A percentile compares a stretch with the other conserved stretches of the same genome.
Evolutionary conservation across 1,140 invertebrate species (phyloP).

Genomic region (Dendroctonus ponderosae): DNA sequence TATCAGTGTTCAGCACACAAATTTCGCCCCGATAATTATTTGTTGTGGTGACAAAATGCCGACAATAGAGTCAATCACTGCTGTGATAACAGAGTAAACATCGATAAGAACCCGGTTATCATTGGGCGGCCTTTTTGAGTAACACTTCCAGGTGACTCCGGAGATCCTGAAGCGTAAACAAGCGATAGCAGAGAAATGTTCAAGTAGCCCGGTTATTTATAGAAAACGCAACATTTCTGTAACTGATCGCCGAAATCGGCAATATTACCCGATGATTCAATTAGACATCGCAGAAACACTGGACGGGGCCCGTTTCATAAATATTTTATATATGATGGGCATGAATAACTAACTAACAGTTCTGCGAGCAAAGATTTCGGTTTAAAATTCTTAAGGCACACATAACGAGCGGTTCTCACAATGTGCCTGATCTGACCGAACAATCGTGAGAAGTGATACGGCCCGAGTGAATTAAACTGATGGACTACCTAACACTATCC

Average conservation of each 20-base stretch:
- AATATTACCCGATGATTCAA: neutral
- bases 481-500: too few relatives aligned
- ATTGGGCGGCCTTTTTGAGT: slow-evolving; percentile 19
- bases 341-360: too few relatives aligned
- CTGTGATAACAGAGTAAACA: slow-evolving; percentile 25
- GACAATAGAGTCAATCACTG: slow-evolving; percentile 33
- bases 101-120: slow-evolving; percentile 20
- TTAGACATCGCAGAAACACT: neutral
- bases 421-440: neutral
- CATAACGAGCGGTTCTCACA: slow-evolving; percentile 7
- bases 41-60: slow-evolving; percentile 24
- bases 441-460: too few relatives aligned
- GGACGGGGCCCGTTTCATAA: too few relatives aligned
- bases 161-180: slow-evolving; percentile 5
- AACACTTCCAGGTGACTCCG: slow-evolving; percentile 22
- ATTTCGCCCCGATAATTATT: slow-evolving; percentile 22
- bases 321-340: too few relatives aligned
- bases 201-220: too few relatives aligned
- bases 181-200: neutral
- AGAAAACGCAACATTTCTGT: too few relatives aligned
- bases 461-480: too few relatives aligned
- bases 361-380: neutral
- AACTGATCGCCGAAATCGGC: too few relatives aligned
- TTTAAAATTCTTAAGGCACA: slow-evolving; percentile 13
- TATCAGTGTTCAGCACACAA: slow-evolving; percentile 24